Base-by-base conservation (phyloP, 2,113 vertebrate genomes). In the Petromus typicus region DNA sequence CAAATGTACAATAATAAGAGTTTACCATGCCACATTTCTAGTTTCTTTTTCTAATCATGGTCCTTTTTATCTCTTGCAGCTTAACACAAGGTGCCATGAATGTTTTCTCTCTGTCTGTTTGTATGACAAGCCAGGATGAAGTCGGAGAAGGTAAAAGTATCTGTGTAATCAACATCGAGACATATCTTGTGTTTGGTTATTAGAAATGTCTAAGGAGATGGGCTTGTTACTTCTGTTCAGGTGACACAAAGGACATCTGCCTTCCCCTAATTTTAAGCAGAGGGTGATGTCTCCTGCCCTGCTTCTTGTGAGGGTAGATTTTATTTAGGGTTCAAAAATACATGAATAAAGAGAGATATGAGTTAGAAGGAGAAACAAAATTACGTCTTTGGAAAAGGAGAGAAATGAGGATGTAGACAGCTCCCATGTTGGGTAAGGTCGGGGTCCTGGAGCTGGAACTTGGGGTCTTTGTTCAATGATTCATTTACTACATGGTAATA, bases 201-300 rank as follows among this genome's bases (percentile, higher is more conserved):
- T 32, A 25, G 37, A 57, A 12, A 59, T 13, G 78, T 7, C 1
- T 30, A 54, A 43, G 48, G 8, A 66, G 67, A 16, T 78, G 23
- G 45, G 27, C 5, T 56, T 2, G 16, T 30, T 8, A 40, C 34
- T 32, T 2, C 1, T 20, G 57, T 81, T 37, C 9, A 51, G 40
- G 14, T 14, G 18, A 10, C 11, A 6, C 18, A 40, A 8, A 18
- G 3, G 7, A 13, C 18, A 83, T 1, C 7, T 9, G 2, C 9
- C n/a, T 51, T 11, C 9, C 43, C 30, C 3, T 5, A 16, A 4
- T 64, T 40, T 37, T 37, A 75, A 40, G 22, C 7, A 59, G 25
- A 59, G 0, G 13, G 64, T 10, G 16, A n/a, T 1, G 57, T 89
- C 73, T 51, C 23, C 32, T 45, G 16, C 18, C n/a, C n/a, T 69